A percentile compares a stretch with the other conserved stretches of the same genome.
phyloP scores from a whole-genome alignment of 2,113 vertebrate genomes.

The Tragelaphus imberbis region DNA sequence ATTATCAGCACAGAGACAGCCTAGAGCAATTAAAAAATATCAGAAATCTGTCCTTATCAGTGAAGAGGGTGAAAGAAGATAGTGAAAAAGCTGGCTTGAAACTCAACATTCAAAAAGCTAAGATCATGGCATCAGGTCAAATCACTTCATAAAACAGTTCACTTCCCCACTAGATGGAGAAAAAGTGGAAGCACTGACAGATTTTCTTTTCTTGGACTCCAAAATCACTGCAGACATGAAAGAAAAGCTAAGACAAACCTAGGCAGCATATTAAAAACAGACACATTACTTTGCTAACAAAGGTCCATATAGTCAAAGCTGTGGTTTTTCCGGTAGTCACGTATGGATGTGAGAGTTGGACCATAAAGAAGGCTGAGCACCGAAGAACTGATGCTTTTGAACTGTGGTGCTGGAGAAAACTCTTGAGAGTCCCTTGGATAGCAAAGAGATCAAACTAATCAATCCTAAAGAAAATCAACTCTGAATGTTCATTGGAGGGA shows the following conservation, averaged over 20 bases:
- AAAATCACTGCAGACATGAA: neutral
- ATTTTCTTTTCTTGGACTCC: neutral
- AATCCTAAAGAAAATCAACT: neutral
- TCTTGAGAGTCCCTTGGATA: neutral
- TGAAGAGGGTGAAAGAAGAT: neutral
- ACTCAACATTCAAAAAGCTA: neutral
- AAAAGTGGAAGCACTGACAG: neutral
- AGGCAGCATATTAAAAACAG: neutral
- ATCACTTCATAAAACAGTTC: neutral
- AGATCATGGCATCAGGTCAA: neutral
- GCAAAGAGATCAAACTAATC: neutral
- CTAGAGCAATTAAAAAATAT: neutral
- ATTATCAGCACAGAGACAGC: neutral
- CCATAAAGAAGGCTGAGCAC: neutral
- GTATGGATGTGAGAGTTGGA: neutral
- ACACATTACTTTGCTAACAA: neutral
- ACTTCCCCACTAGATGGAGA: neutral
- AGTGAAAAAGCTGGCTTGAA: neutral
- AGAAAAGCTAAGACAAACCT: neutral
- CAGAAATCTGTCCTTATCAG: neutral
- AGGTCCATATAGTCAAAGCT: neutral
- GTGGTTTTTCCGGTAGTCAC: neutral
- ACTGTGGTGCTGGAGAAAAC: neutral
- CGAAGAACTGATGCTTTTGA: neutral
- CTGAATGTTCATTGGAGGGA: neutral